A percentile compares a stretch with the other conserved stretches of the same genome.
phyloP scores from a whole-genome alignment of 2,888 invertebrate species.

The Drosophila affinis region DNA sequence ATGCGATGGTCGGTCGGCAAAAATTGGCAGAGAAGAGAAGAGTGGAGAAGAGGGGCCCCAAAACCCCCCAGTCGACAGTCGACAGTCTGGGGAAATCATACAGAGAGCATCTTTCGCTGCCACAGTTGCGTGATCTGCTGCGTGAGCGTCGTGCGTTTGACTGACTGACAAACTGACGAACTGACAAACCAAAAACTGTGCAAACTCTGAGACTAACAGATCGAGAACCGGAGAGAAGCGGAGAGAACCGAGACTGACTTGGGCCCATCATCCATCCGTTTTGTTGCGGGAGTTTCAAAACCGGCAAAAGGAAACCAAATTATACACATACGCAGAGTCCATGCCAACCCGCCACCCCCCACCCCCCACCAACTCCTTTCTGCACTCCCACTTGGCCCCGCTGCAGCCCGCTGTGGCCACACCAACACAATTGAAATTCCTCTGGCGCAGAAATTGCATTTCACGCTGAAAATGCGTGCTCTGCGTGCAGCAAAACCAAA shows the following conservation, averaged over 20 bases:
- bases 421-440: constrained; percentile 80
- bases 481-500: constrained; percentile 77
- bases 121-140: constrained; percentile 79
- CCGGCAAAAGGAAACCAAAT: constrained; percentile 54
- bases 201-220: neutral
- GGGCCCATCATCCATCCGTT: constrained; percentile 38
- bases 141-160: constrained; percentile 82
- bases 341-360: too few species aligned
- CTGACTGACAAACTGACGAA: constrained; percentile 46
- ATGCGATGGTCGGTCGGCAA: constrained; percentile 6
- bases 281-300: constrained; percentile 68
- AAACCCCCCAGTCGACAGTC: constrained; percentile 59
- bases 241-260: constrained; percentile 35
- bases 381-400: constrained; percentile 20
- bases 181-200: constrained; percentile 39
- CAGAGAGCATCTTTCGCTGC: neutral
- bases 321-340: constrained; percentile 56
- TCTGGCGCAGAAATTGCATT: constrained; percentile 82
- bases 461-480: constrained; percentile 83
- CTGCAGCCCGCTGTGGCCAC: constrained; percentile 44
- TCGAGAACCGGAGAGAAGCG: constrained; percentile 17
- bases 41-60: constrained; percentile 12
- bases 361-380: constrained; percentile 17
- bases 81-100: too few species aligned
- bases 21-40: constrained; percentile 4